Percentiles rank a stretch among this genome's conserved stretches.
Conservation (phyloP, 37 sponge, comb jelly and placozoan genomes). For the Bolinopsis microptera region DNA sequence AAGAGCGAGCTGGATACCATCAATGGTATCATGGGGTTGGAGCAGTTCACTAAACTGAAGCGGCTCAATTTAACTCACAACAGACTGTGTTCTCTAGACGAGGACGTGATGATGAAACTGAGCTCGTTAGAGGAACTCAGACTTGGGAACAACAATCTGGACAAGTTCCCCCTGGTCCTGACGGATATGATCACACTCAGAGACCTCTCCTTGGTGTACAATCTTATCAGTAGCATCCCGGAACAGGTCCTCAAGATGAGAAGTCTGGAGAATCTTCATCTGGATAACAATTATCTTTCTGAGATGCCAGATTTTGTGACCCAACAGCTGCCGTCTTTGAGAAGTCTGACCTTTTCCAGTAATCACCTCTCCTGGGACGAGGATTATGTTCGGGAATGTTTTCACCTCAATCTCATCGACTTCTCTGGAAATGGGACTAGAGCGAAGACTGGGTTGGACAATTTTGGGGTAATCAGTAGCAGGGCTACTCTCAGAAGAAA, state of each 20-base stretch:
- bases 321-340: constrained; percentile 34
- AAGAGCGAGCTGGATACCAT: constrained; percentile 39
- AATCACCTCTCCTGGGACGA: constrained; percentile 42
- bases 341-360: constrained; percentile 32
- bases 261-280: constrained; percentile 2
- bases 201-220: constrained; percentile 53
- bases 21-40: constrained; percentile 3
- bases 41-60: constrained; percentile 4
- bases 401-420: constrained; percentile 4
- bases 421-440: neutral
- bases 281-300: constrained; percentile 37
- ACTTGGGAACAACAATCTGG: constrained; percentile 17
- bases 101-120: neutral
- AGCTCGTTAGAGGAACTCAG: constrained; percentile 9
- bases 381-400: constrained; percentile 20
- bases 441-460: constrained; percentile 19
- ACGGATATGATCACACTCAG: neutral
- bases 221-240: constrained; percentile 23
- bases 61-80: constrained; percentile 43
- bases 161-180: constrained; percentile 49
- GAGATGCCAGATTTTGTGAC: constrained; percentile 46
- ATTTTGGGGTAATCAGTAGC: constrained; percentile 29
- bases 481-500: constrained; percentile 40
- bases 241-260: constrained; percentile 14
- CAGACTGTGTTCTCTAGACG: neutral